Evolutionary conservation across 30 jellyfish, hydroid and myxozoan genomes (phyloP), one percentile per base, ranked within the genome.

Genomic region (Aurelia aurita complex sp. Pacific): DNA sequence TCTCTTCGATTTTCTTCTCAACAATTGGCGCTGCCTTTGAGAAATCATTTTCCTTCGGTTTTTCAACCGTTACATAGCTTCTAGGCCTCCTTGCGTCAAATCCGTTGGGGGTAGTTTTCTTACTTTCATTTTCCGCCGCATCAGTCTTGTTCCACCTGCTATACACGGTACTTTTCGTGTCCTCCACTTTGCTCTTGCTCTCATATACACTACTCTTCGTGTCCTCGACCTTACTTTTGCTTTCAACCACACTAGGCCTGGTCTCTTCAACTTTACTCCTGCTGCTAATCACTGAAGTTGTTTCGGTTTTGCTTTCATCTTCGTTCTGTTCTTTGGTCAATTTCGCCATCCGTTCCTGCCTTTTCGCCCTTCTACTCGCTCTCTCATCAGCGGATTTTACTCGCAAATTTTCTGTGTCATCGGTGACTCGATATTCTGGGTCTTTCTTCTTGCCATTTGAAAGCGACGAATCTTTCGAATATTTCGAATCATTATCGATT

Each of bases 281-380:
- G 13, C 34, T 70, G 43, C 64, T 70, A 23, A 42, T 36, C 81
- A 34, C 54, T 43, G 64, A 34, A 32, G 16, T 42, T 36, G 64
- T 70, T 42, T 51, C 36, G 0, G 13, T 68, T 68, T 68, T 80
- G 13, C 51, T 67, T 16, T 19, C 50, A 54, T 80, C 90, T 2
- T 83, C 92, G 12, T 82, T 83, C 53, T 70, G 85, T 34, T 83
- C 92, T 61, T 83, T 83, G 55, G 85, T 79, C 50, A 83, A 62
- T 75, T 76, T 71, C 51, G 85, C 85, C 92, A 83, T 83, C 63
- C 92, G 61, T 50, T 83, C 92, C 64, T 83, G 92, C 55, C 96
- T 79, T 60, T 74, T 72, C 38, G 91, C 96, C 57, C 96, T 57
- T 61, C 96, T 69, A 63, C 62, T 74, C 38, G 91, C 88, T 33